Conservation (phyloP, 1,140 invertebrate species). For the Rhyzopertha dominica region DNA sequence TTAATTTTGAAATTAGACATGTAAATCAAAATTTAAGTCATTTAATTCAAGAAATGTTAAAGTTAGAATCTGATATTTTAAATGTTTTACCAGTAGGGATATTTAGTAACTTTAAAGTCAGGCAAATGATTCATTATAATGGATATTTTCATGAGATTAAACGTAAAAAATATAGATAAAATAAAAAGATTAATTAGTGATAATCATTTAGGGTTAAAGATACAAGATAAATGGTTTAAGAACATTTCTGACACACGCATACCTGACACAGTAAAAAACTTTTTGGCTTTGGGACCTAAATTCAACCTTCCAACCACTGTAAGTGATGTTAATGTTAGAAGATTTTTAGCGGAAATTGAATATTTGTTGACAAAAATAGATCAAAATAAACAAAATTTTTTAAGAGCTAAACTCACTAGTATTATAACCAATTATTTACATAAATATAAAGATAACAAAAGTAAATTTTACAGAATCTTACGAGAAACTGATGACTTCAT, state of each 20-base stretch:
- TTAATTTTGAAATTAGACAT: constrained; percentile 5
- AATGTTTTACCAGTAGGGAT: not conserved
- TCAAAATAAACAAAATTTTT: not conserved
- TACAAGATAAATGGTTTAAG: constrained; percentile 1
- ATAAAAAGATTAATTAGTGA: not conserved
- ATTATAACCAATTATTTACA: constrained; percentile 3
- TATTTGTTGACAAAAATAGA: not conserved
- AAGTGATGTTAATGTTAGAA: not conserved
- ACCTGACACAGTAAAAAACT: not conserved
- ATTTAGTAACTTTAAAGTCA: not conserved
- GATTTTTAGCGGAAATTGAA: constrained; percentile 3
- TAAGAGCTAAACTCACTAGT: not conserved
- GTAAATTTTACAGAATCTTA: constrained; percentile 3
- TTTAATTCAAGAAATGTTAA: not conserved
- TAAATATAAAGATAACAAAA: not conserved
- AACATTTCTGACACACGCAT: not conserved
- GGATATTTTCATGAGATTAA: not conserved
- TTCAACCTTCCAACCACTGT: not conserved
- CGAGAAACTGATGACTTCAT: not conserved
- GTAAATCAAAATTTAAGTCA: not conserved
- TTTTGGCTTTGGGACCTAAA: constrained; percentile 4
- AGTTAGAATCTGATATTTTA: not conserved
- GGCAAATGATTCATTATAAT: too few species aligned
- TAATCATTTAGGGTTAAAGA: not conserved
- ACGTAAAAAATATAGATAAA: not conserved